A percentile compares a stretch with the other conserved stretches of the same genome.
Evolutionary conservation across 1,140 invertebrate species (phyloP).

Genomic region (Zaprionus kolodkinae): DNA sequence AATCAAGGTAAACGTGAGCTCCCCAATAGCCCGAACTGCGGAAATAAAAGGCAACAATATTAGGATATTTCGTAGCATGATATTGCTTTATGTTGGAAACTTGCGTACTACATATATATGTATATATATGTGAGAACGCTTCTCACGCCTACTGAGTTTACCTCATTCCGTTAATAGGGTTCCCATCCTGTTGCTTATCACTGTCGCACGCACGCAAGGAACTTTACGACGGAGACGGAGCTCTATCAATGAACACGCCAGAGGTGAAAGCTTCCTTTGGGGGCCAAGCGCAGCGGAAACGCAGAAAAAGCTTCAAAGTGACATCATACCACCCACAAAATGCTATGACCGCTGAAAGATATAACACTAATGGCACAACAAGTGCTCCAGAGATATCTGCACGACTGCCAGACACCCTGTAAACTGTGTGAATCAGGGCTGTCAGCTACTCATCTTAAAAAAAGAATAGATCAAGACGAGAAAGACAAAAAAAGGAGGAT

Average conservation of each 20-base stretch:
- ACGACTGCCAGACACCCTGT: slow-evolving; percentile 5
- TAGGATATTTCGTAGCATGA: slow-evolving; percentile 49
- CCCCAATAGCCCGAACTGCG: slow-evolving; percentile 86
- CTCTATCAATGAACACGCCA: slow-evolving; percentile 42
- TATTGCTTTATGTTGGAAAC: background rate
- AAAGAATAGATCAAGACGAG: no score
- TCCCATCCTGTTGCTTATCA: slow-evolving; percentile 31
- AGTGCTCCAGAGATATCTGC: slow-evolving; percentile 7
- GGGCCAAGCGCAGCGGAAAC: slow-evolving; percentile 23
- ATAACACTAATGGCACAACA: slow-evolving; percentile 36
- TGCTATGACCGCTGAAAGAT: slow-evolving; percentile 25
- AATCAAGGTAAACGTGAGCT: slow-evolving; percentile 87
- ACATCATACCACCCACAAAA: slow-evolving; percentile 70
- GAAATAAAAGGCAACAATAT: slow-evolving; percentile 37
- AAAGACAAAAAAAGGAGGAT: no score
- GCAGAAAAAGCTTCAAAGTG: slow-evolving; percentile 43
- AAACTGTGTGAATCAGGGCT: no score
- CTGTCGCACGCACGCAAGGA: slow-evolving; percentile 3
- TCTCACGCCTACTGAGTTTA: slow-evolving; percentile 7
- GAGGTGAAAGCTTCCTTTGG: slow-evolving; percentile 30
- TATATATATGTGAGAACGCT: background rate
- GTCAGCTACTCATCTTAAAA: no score
- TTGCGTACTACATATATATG: no score
- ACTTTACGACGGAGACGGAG: background rate
- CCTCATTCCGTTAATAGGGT: background rate